Percentiles rank a stretch among this genome's conserved stretches.
phyloP scores from a whole-genome alignment of 2,797 vertebrate species.

The Distichodus sexfasciatus region DNA sequence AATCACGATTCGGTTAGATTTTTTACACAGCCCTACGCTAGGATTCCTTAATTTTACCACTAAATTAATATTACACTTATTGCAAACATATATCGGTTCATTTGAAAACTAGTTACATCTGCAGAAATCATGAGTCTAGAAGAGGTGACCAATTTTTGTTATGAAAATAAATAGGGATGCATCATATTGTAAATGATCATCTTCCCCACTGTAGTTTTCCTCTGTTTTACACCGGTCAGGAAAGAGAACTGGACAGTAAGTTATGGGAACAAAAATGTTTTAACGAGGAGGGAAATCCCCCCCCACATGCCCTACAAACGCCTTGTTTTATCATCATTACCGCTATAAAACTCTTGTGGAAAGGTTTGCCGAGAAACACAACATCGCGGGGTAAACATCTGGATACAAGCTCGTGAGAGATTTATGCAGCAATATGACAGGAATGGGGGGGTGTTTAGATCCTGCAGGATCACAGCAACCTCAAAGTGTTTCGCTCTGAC shows the following conservation, averaged over 20 bases:
- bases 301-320: neutral
- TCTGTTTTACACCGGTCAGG: too few species aligned
- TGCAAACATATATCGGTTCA: neutral
- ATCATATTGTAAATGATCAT: too few species aligned
- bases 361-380: neutral
- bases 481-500: too few species aligned
- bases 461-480: neutral
- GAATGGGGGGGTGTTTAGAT: neutral
- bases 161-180: too few species aligned
- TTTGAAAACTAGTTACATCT: too few species aligned
- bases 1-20: too few species aligned
- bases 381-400: slow-evolving; percentile 10
- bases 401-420: slow-evolving; percentile 1
- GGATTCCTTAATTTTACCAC: too few species aligned
- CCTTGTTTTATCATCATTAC: neutral
- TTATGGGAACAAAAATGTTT: neutral
- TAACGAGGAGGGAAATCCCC: neutral
- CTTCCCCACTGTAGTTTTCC: neutral
- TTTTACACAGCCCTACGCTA: too few species aligned
- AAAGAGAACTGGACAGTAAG: neutral
- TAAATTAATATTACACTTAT: too few species aligned
- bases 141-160: too few species aligned
- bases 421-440: slow-evolving; percentile 1
- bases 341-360: neutral
- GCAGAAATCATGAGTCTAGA: too few species aligned